These are phyloP conservation scores for Tribolium madens DNA, from an alignment of 1,140 invertebrate genomes.

Conservation along the genomic window DNA sequence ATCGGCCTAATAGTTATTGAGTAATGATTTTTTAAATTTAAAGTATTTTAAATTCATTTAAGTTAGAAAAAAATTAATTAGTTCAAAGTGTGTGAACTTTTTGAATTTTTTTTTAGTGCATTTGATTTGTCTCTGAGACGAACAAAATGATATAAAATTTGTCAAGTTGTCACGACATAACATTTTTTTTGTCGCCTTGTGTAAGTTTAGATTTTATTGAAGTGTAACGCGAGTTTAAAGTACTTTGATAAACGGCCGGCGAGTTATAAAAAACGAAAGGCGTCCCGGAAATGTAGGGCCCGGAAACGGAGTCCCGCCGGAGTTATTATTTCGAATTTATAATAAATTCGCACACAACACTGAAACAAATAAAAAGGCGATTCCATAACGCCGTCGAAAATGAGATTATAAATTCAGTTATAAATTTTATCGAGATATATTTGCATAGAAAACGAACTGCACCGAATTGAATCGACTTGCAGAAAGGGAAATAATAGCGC, in stretches of 20 bases:
- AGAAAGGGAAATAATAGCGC: conserved; percentile 4
- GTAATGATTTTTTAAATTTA: no score
- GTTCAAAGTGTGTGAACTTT: no score
- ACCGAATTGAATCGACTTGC: conserved; percentile 1
- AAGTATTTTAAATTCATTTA: no score
- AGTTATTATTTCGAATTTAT: conserved; percentile 29
- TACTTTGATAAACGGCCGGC: background rate
- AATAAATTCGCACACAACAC: conserved; percentile 24
- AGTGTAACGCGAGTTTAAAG: conserved; percentile 15
- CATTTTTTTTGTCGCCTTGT: no score
- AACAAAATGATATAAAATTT: no score
- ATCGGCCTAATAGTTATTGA: no score
- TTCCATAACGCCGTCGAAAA: conserved; percentile 36
- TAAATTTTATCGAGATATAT: conserved; percentile 41
- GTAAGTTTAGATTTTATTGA: conserved; percentile 2
- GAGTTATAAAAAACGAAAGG: conserved; percentile 10
- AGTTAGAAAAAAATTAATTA: no score
- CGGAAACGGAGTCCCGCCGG: conserved; percentile 3
- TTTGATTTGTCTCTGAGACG: no score
- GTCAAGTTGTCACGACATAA: no score
- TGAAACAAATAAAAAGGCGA: conserved; percentile 31
- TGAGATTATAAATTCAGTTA: conserved; percentile 45
- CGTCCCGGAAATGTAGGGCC: conserved; percentile 12
- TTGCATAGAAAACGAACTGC: conserved; percentile 41
- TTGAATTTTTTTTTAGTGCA: no score